Conservation (phyloP, 2,888 invertebrate genomes). For the Corythucha ciliata region DNA sequence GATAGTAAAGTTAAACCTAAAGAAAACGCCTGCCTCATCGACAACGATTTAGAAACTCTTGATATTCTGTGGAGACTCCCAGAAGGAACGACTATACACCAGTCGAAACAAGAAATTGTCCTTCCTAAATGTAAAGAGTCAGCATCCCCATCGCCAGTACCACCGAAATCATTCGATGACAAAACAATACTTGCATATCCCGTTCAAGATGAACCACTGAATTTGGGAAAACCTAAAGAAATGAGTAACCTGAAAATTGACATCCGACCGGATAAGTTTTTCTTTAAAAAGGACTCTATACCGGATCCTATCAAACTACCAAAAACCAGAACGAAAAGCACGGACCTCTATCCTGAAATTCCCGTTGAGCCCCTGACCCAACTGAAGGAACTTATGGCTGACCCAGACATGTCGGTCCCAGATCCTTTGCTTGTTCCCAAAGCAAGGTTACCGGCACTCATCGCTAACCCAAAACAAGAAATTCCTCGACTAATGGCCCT, state of each 20-base stretch:
- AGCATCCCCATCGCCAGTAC: constrained; percentile 13
- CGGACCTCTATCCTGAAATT: constrained; percentile 45
- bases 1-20: too few species aligned
- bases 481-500: constrained; percentile 57
- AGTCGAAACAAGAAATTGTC: constrained; percentile 25
- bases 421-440: constrained; percentile 74
- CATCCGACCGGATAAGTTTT: neutral
- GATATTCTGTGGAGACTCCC: constrained; percentile 32
- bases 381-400: constrained; percentile 56
- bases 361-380: constrained; percentile 53
- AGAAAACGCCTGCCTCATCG: constrained; percentile 15
- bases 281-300: constrained; percentile 38
- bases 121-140: constrained; percentile 10
- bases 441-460: constrained; percentile 58
- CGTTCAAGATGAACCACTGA: constrained; percentile 55
- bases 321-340: constrained; percentile 39
- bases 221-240: constrained; percentile 49
- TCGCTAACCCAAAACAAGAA: constrained; percentile 63
- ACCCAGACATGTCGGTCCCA: constrained; percentile 61
- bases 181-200: constrained; percentile 10
- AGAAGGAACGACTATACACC: constrained; percentile 34
- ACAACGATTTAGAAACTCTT: constrained; percentile 25
- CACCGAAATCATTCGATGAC: neutral
- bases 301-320: constrained; percentile 46
- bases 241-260: constrained; percentile 6